Conservation (phyloP, 2,888 invertebrate genomes). For the Pegoplata infirma region DNA sequence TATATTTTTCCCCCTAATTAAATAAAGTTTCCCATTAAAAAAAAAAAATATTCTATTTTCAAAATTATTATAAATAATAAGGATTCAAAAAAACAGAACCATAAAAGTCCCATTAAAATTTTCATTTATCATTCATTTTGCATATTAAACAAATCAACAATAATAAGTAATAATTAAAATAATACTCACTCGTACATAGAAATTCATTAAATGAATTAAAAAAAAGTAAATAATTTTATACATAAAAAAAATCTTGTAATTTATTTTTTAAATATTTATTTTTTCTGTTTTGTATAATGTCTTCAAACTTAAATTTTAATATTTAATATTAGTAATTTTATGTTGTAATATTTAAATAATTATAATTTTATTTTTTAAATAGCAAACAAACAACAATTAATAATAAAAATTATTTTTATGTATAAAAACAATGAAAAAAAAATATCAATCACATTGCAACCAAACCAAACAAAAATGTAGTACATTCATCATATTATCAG, state of each 20-base stretch:
- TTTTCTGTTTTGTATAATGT: too few species aligned
- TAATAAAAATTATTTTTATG: too few species aligned
- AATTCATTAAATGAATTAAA: neutral
- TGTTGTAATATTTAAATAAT: too few species aligned
- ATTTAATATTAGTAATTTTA: too few species aligned
- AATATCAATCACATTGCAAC: neutral
- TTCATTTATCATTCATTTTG: neutral
- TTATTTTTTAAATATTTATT: neutral
- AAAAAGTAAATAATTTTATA: neutral
- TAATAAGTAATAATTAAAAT: too few species aligned
- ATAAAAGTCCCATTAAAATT: neutral
- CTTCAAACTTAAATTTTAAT: too few species aligned
- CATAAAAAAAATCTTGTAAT: too few species aligned
- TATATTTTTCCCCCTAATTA: conserved; percentile 2
- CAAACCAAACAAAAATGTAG: conserved; percentile 36
- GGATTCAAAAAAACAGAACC: neutral
- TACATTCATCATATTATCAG: conserved; percentile 41
- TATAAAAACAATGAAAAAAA: too few species aligned
- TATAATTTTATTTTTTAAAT: too few species aligned
- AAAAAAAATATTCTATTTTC: too few species aligned
- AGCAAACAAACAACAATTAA: neutral
- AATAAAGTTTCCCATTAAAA: neutral
- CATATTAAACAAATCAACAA: too few species aligned
- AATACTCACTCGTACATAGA: neutral
- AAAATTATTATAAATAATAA: too few species aligned